Evolutionary conservation across 1,140 invertebrate genomes (phyloP), one percentile per base, ranked within the genome.

Genomic region (Ruditapes philippinarum): DNA sequence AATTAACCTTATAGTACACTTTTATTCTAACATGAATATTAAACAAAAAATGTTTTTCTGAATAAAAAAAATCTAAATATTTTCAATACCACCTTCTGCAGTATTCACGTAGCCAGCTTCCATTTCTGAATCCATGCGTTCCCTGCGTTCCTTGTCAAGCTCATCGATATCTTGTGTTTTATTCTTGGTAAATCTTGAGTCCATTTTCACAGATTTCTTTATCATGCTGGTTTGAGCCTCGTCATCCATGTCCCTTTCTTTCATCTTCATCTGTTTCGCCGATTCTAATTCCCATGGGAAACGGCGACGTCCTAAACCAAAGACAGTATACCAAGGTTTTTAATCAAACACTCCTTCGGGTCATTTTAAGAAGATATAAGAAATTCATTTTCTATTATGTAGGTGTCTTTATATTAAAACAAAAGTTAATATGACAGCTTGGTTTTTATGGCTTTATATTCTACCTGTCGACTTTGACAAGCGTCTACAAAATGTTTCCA

Each of bases 221-320:
- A 80, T 88, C n/a, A 80, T 49, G 28, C 74, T 80, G 0, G 76
- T 80, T 28, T 65, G 54, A 17, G 85, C 87, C 7, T 80, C 62
- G 2, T 82, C 65, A 28, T 89, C 80, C 68, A 76, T 76, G 31
- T 89, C 79, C 9, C 65, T 19, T 68, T 89, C 87, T 33, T 81
- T 80, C 33, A 51, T 42, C 40, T 89, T 82, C 79, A 73, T 49
- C 51, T 80, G 65, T 33, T 82, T 89, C 1, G 87, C 78, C 5
- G 68, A 82, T 42, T 89, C 87, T 2, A 89, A 79, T 76, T 89
- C 87, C 87, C 87, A 89, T 57, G 87, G 87, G 73, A 89, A 89
- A 51, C 57, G 19, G 7, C 87, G 62, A 14, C 87, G 79, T 33
- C 79, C 78, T 81, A 31, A n/a, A n/a, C n/a, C 9, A 33, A 22